Percentiles rank a stretch among this genome's conserved stretches.
Conservation (phyloP, 1,140 invertebrate genomes). For the Dysdera silvatica region DNA sequence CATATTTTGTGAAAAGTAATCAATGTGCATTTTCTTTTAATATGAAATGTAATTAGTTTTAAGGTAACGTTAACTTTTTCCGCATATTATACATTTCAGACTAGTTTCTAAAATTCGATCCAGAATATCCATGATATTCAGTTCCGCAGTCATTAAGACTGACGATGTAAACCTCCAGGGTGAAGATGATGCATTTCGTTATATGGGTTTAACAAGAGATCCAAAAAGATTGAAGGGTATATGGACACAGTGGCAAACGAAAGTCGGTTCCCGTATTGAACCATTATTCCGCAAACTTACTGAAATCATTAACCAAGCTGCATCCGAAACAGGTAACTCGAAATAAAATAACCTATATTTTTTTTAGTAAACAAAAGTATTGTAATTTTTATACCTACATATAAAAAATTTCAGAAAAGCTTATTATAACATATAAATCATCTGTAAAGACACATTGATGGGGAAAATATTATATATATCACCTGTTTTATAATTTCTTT, state of each 20-base stretch:
- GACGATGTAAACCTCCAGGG: neutral
- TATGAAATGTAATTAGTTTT: too few species aligned
- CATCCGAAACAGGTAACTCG: constrained; percentile 15
- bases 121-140: constrained; percentile 1
- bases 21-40: too few species aligned
- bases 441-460: too few species aligned
- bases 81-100: neutral
- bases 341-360: neutral
- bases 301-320: constrained; percentile 22
- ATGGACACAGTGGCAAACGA: constrained; percentile 24
- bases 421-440: too few species aligned
- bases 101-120: neutral
- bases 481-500: neutral
- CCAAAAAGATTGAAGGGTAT: constrained; percentile 8
- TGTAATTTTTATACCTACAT: too few species aligned
- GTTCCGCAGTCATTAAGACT: neutral
- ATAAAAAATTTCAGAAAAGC: too few species aligned
- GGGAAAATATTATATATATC: neutral
- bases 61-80: too few species aligned
- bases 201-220: constrained; percentile 12
- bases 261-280: constrained; percentile 4
- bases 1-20: too few species aligned
- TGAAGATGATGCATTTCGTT: neutral
- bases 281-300: constrained; percentile 1
- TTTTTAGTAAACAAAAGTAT: too few species aligned